phyloP scores from a whole-genome alignment of 2,113 vertebrate species.

The Pangasianodon gigas region DNA sequence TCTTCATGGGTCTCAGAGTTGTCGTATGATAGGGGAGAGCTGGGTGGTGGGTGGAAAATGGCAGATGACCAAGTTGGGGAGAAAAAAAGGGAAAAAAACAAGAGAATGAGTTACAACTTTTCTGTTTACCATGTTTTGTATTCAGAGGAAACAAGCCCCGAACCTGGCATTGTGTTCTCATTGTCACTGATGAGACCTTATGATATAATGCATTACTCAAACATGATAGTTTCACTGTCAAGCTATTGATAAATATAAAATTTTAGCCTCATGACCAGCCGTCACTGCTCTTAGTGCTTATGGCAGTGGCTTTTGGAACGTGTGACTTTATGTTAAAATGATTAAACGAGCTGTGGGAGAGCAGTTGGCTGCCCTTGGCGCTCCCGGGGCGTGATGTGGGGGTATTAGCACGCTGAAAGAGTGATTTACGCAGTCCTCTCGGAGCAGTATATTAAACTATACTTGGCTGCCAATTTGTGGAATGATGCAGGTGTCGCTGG shows the following conservation, averaged over 20 bases:
- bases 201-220: not conserved
- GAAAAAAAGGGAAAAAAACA: not conserved
- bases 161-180: not conserved
- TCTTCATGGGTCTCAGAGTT: not conserved
- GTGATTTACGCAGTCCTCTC: slow-evolving; percentile 72
- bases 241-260: not conserved
- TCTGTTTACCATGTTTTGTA: not conserved
- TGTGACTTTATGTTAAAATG: slow-evolving; percentile 49
- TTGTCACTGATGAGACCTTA: not conserved
- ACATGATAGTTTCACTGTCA: not conserved
- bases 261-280: not conserved
- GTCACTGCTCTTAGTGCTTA: not conserved
- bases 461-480: slow-evolving; percentile 70
- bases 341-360: slow-evolving; percentile 49
- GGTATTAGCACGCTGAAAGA: slow-evolving; percentile 56
- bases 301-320: slow-evolving; percentile 21
- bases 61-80: not conserved
- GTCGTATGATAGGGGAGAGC: not conserved
- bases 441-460: slow-evolving; percentile 68
- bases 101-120: not conserved
- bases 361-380: slow-evolving; percentile 40
- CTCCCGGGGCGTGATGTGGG: slow-evolving; percentile 53
- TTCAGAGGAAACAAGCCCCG: not conserved
- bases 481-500: slow-evolving; percentile 70
- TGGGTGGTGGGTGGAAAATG: not conserved